Conservation (phyloP, 2,888 invertebrate species). For the Heliconius ethilla region DNA sequence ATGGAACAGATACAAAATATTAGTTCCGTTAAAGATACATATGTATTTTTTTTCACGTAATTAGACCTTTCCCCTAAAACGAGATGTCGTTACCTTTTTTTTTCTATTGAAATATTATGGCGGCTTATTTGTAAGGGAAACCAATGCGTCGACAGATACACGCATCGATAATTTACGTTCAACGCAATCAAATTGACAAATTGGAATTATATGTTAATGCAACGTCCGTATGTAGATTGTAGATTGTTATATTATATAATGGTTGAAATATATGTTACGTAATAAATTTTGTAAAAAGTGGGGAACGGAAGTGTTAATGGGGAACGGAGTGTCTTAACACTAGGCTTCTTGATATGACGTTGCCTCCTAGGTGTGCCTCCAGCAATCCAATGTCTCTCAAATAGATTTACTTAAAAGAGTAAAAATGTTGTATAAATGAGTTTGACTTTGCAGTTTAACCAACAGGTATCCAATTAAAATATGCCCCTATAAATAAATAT, state of each 20-base stretch:
- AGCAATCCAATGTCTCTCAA: too few species aligned
- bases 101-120: constrained; percentile 26
- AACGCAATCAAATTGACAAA: constrained; percentile 27
- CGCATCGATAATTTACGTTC: constrained; percentile 23
- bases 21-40: too few species aligned
- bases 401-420: too few species aligned
- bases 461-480: too few species aligned
- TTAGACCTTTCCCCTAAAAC: neutral
- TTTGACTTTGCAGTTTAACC: too few species aligned
- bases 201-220: constrained; percentile 35
- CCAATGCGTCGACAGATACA: constrained; percentile 32
- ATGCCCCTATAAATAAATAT: too few species aligned
- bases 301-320: neutral
- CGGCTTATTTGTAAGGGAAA: constrained; percentile 33
- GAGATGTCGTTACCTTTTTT: neutral
- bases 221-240: constrained; percentile 12
- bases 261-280: neutral
- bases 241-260: constrained; percentile 5
- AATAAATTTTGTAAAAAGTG: neutral
- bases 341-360: neutral
- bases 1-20: too few species aligned
- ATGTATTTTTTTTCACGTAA: neutral
- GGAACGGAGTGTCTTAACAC: neutral
- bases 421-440: too few species aligned
- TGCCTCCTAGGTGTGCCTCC: neutral